Percentiles rank a stretch among this genome's conserved stretches.
These are phyloP conservation scores for Sanderia malayensis DNA, from an alignment of 30 jellyfish, hydroid and myxozoan species.

Conservation along the genomic window DNA sequence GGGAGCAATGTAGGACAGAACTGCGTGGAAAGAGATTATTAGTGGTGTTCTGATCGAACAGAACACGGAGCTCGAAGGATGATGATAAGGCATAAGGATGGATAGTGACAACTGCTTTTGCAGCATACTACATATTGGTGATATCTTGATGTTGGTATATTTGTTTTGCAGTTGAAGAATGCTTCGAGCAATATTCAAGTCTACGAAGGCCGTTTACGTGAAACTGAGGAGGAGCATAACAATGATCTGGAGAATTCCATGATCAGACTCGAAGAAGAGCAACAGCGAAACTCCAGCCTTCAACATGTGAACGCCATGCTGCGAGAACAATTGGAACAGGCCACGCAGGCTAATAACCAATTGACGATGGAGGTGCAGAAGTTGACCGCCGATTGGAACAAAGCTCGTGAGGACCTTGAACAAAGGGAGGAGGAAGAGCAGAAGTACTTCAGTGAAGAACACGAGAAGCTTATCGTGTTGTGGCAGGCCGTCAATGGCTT, in stretches of 20 bases:
- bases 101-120: too few relatives aligned
- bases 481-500: conserved; percentile 91
- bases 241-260: conserved; percentile 74
- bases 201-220: conserved; percentile 73
- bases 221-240: conserved; percentile 87
- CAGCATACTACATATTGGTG: too few relatives aligned
- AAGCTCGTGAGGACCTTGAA: conserved; percentile 87
- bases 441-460: conserved; percentile 94
- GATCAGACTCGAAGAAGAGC: conserved; percentile 86
- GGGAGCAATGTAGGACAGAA: too few relatives aligned
- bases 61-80: too few relatives aligned
- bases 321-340: conserved; percentile 97
- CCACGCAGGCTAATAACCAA: conserved; percentile 79
- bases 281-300: conserved; percentile 86
- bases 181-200: conserved; percentile 52
- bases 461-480: conserved; percentile 66
- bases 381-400: conserved; percentile 77
- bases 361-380: conserved; percentile 88
- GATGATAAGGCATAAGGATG: too few relatives aligned
- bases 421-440: conserved; percentile 96
- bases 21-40: too few relatives aligned
- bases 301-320: conserved; percentile 93
- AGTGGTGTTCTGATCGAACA: too few relatives aligned
- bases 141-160: too few relatives aligned
- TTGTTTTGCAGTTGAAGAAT: conserved; percentile 62